These are phyloP conservation scores for Echinarachnius parma DNA, from an alignment of 53 echinoderm and acorn worm species.

Conservation along the genomic window DNA sequence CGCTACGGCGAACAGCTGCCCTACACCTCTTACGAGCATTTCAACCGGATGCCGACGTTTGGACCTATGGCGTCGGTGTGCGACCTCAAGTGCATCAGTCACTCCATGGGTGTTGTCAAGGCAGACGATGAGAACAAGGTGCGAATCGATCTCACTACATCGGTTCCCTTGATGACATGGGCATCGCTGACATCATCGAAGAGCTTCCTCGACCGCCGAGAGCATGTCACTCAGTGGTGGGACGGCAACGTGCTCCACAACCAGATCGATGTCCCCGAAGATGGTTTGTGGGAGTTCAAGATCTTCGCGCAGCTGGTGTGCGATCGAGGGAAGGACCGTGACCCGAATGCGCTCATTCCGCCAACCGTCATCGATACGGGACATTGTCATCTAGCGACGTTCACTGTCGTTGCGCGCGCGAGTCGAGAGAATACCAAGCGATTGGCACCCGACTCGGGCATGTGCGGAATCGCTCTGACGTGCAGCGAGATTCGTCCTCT, in stretches of 20 bases:
- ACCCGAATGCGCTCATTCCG: conserved; percentile 5
- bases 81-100: conserved; percentile 1
- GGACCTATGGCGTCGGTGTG: conserved; percentile 26
- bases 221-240: conserved; percentile 41
- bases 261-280: not conserved
- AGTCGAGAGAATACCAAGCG: not conserved
- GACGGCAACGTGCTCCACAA: conserved; percentile 19
- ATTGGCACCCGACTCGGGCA: conserved; percentile 16
- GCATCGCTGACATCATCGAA: conserved; percentile 8
- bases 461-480: conserved; percentile 18
- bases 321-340: conserved; percentile 15
- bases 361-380: conserved; percentile 27
- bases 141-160: not conserved
- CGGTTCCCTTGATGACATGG: conserved; percentile 28
- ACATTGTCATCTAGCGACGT: conserved; percentile 31
- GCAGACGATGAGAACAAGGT: conserved; percentile 24
- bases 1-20: conserved; percentile 17
- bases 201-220: conserved; percentile 16
- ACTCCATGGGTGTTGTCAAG: conserved; percentile 10
- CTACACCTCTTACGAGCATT: conserved; percentile 9
- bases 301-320: conserved; percentile 26
- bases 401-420: conserved; percentile 20
- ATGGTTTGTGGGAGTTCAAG: conserved; percentile 26
- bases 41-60: conserved; percentile 21
- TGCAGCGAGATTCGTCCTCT: conserved; percentile 4